Evolutionary conservation across 2,797 vertebrate species (phyloP).

Genomic region (Brotula barbata): DNA sequence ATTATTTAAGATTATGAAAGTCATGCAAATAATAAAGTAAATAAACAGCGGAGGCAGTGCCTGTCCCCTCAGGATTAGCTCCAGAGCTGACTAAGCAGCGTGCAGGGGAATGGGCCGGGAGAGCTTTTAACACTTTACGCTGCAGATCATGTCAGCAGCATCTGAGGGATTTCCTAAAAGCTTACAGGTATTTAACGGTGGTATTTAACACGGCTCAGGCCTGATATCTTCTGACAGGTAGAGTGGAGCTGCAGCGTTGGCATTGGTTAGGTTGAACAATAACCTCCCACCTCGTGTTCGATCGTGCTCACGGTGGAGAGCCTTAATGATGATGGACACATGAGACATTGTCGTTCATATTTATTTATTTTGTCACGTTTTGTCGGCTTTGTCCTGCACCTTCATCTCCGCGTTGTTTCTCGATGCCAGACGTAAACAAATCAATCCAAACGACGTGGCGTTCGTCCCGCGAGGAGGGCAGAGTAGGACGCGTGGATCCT

Average conservation of each 20-base stretch:
- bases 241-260: constrained; percentile 37
- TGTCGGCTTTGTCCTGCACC: too few species aligned
- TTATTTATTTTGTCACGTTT: neutral
- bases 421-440: too few species aligned
- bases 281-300: constrained; percentile 5
- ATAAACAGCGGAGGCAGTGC: constrained; percentile 30
- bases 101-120: constrained; percentile 64
- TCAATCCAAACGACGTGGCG: too few species aligned
- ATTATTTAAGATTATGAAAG: constrained; percentile 32
- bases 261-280: constrained; percentile 31
- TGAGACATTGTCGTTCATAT: neutral
- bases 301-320: constrained; percentile 34
- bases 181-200: constrained; percentile 77
- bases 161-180: constrained; percentile 68
- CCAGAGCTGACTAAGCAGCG: constrained; percentile 67
- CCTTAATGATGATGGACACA: constrained; percentile 26
- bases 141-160: constrained; percentile 72
- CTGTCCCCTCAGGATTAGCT: constrained; percentile 63
- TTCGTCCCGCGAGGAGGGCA: too few species aligned
- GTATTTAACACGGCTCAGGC: constrained; percentile 65
- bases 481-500: neutral
- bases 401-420: too few species aligned
- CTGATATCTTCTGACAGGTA: constrained; percentile 71
- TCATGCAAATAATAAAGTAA: constrained; percentile 36
- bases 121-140: constrained; percentile 73